phyloP scores from a whole-genome alignment of 2,113 vertebrate species.

The Burhinus bistriatus region DNA sequence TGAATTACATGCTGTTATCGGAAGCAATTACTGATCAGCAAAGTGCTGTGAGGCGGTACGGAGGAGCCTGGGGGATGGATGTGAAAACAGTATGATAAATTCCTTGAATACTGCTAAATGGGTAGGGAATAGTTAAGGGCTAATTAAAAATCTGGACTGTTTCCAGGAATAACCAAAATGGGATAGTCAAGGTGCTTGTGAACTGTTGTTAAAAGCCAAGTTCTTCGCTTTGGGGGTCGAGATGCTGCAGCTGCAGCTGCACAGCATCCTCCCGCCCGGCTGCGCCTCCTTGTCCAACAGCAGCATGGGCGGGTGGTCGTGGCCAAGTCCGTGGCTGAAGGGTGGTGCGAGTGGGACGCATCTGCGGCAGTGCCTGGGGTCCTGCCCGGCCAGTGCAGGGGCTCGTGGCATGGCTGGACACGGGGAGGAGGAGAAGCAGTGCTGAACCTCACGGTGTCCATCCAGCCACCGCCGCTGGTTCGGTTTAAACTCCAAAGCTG shows the following conservation, averaged over 20 bases:
- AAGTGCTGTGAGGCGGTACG: not conserved
- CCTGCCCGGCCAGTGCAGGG: not conserved
- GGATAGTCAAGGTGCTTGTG: not conserved
- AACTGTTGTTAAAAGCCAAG: not conserved
- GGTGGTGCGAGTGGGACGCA: not conserved
- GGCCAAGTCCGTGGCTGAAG: not conserved
- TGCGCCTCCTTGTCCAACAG: not conserved
- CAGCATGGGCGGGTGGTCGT: fast-evolving
- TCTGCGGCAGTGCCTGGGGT: not conserved
- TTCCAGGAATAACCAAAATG: not conserved
- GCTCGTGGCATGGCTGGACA: not conserved
- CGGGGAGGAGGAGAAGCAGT: not conserved
- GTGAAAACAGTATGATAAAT: not conserved
- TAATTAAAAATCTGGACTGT: not conserved
- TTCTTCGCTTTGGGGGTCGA: not conserved
- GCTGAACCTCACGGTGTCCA: not conserved
- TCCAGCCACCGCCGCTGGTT: not conserved
- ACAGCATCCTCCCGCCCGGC: not conserved
- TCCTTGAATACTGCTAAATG: not conserved
- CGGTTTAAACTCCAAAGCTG: slow-evolving; percentile 37
- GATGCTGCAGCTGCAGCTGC: not conserved
- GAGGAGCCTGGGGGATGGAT: not conserved
- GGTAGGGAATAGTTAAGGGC: not conserved
- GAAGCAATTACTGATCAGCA: not conserved
- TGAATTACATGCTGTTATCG: not conserved